phyloP scores from a whole-genome alignment of 2,113 vertebrate genomes.

The Indicator maculatus region DNA sequence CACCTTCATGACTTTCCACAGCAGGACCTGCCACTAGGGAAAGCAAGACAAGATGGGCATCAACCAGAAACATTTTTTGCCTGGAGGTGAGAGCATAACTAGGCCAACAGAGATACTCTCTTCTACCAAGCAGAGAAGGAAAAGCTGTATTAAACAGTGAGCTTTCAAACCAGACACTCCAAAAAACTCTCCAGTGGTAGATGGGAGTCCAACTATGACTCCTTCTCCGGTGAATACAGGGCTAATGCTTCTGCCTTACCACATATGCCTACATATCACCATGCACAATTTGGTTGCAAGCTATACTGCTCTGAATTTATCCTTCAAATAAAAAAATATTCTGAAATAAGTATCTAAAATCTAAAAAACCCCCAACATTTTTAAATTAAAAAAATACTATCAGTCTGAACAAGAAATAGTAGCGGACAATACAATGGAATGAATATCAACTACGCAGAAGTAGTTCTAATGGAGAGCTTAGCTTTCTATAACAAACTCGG shows the following conservation, averaged over 20 bases:
- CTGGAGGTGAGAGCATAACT: not conserved
- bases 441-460: not conserved
- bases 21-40: not conserved
- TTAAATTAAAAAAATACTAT: not conserved
- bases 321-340: not conserved
- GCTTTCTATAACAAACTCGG: constrained; percentile 12
- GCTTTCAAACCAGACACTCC: not conserved
- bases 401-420: not conserved
- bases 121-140: not conserved
- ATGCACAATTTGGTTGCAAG: not conserved
- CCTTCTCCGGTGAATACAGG: not conserved
- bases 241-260: not conserved
- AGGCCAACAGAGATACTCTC: not conserved
- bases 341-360: not conserved
- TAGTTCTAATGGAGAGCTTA: constrained; percentile 41
- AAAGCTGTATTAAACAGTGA: not conserved
- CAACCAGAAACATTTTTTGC: not conserved
- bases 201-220: not conserved
- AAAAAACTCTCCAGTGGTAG: not conserved
- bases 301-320: not conserved
- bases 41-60: not conserved
- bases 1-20: not conserved
- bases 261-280: not conserved
- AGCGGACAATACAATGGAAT: constrained; percentile 7
- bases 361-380: too few relatives aligned